These are phyloP conservation scores for Ataeniobius toweri DNA, from an alignment of 2,797 vertebrate species.

Conservation along the genomic window DNA sequence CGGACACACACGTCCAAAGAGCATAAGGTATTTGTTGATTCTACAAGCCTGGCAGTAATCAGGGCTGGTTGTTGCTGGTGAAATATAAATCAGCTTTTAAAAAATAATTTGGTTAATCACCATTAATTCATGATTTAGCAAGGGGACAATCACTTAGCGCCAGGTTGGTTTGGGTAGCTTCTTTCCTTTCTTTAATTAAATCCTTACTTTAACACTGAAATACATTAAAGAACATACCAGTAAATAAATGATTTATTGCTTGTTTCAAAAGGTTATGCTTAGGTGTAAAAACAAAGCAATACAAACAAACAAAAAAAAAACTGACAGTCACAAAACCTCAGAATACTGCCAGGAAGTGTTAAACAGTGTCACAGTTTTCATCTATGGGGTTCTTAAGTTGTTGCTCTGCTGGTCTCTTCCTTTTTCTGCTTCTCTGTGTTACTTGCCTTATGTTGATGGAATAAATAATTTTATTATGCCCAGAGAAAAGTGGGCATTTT, in stretches of 20 bases:
- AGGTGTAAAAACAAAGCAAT: background rate
- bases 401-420: constrained; percentile 31
- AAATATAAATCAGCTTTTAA: background rate
- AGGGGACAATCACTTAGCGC: background rate
- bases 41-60: background rate
- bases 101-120: background rate
- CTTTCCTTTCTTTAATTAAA: background rate
- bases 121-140: background rate
- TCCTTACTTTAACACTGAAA: background rate
- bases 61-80: background rate
- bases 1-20: background rate
- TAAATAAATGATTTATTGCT: background rate
- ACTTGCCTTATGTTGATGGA: constrained; percentile 50
- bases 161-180: background rate
- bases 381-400: constrained; percentile 10
- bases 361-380: constrained; percentile 11
- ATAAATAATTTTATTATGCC: constrained; percentile 42
- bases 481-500: constrained; percentile 36
- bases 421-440: constrained; percentile 39
- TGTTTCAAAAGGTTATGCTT: background rate
- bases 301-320: background rate
- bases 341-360: constrained; percentile 47
- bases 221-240: background rate
- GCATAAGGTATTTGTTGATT: background rate
- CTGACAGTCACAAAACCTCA: constrained; percentile 13